A percentile compares a stretch with the other conserved stretches of the same genome.
Evolutionary conservation across 2,888 invertebrate species (phyloP).

Genomic region (Camptogramma bilineatum): DNA sequence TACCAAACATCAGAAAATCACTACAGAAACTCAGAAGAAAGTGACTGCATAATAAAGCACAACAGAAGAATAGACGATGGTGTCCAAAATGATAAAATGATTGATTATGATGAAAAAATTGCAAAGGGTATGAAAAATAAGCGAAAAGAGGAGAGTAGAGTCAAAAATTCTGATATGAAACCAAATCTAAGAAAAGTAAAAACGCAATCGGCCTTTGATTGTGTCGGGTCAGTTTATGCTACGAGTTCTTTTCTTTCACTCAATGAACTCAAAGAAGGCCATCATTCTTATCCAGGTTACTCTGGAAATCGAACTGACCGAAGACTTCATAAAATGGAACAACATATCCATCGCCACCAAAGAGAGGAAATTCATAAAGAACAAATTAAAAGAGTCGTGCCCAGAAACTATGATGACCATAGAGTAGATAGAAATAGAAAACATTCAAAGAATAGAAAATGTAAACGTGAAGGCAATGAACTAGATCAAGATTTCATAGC

Average conservation of each 20-base stretch:
- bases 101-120: conserved; percentile 19
- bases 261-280: conserved; percentile 45
- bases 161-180: conserved; percentile 36
- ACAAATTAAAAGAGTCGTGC: conserved; percentile 36
- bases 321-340: conserved; percentile 44
- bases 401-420: conserved; percentile 35
- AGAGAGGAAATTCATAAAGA: conserved; percentile 47
- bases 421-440: conserved; percentile 44
- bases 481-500: conserved; percentile 71
- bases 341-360: conserved; percentile 29
- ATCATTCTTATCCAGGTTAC: conserved; percentile 38
- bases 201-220: conserved; percentile 53
- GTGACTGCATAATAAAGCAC: conserved; percentile 44
- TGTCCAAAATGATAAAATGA: conserved; percentile 21
- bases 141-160: conserved; percentile 46
- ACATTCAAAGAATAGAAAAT: conserved; percentile 44
- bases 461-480: conserved; percentile 46
- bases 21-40: conserved; percentile 55
- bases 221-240: conserved; percentile 50
- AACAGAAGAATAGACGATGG: conserved; percentile 28
- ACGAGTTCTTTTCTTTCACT: conserved; percentile 63
- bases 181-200: conserved; percentile 52
- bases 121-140: conserved; percentile 52
- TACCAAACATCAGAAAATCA: conserved; percentile 58
- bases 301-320: conserved; percentile 43